These are phyloP conservation scores for Romanogobio albipinnatus DNA, from an alignment of 2,113 vertebrate species.

Conservation along the genomic window DNA sequence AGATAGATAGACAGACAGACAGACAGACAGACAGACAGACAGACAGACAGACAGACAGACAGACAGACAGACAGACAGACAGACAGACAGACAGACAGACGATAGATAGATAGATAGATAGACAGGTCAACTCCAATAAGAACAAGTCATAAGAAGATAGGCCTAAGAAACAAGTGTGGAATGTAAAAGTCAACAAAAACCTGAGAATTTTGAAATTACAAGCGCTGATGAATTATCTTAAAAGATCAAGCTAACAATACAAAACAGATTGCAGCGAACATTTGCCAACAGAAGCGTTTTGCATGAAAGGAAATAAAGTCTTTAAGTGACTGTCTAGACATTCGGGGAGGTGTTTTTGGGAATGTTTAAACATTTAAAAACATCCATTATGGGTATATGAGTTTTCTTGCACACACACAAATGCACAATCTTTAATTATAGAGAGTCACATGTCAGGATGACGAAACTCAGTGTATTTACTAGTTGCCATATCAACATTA, in stretches of 20 bases:
- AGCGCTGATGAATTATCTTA: slow-evolving; percentile 16
- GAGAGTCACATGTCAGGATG: too few relatives aligned
- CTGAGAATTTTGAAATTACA: neutral
- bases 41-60: too few relatives aligned
- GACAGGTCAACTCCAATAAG: neutral
- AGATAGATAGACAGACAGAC: too few relatives aligned
- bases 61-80: too few relatives aligned
- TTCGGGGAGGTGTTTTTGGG: slow-evolving; percentile 1
- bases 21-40: too few relatives aligned
- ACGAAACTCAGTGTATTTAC: too few relatives aligned
- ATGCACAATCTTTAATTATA: too few relatives aligned
- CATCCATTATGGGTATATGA: too few relatives aligned
- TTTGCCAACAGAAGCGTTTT: slow-evolving; percentile 11
- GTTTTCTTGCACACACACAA: too few relatives aligned
- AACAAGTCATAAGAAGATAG: neutral
- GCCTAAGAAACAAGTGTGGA: neutral
- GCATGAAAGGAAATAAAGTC: slow-evolving; percentile 30
- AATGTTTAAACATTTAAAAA: neutral
- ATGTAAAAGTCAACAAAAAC: neutral
- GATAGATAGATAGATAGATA: too few relatives aligned
- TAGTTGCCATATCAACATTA: too few relatives aligned
- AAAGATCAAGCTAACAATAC: neutral
- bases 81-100: too few relatives aligned
- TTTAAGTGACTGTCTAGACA: slow-evolving; percentile 33
- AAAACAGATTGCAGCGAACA: neutral